Evolutionary conservation across 2,113 vertebrate species (phyloP).

Genomic region (Cyrtonyx montezumae): DNA sequence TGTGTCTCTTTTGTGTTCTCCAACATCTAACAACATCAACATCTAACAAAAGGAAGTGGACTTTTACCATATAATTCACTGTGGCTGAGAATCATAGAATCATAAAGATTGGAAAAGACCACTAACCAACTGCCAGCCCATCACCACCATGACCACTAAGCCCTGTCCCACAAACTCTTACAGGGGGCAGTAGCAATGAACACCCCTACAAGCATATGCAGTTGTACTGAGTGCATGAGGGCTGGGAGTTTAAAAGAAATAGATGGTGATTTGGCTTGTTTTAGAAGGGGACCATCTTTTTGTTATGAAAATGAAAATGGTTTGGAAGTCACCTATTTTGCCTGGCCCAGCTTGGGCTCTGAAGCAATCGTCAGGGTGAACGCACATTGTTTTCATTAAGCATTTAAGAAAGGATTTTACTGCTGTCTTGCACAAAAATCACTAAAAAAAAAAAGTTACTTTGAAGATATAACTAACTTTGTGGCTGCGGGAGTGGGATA

Average conservation of each 20-base stretch:
- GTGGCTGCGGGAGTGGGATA: neutral
- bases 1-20: neutral
- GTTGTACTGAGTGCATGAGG: neutral
- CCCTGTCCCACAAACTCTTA: neutral
- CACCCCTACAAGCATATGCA: neutral
- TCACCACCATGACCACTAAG: too few species aligned
- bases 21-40: neutral
- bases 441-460: neutral
- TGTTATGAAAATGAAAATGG: neutral
- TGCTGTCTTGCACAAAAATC: neutral
- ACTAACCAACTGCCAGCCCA: too few species aligned
- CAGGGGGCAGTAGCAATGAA: neutral
- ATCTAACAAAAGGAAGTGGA: neutral
- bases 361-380: neutral
- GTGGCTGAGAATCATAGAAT: neutral
- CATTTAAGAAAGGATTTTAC: conserved; percentile 12
- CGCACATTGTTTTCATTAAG: neutral
- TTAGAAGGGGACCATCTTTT: conserved; percentile 9
- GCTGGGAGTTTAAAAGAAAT: conserved; percentile 3
- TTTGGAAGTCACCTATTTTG: conserved; percentile 38
- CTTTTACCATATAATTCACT: neutral
- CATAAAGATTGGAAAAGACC: too few species aligned
- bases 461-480: conserved; percentile 8
- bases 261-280: neutral
- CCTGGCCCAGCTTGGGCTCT: conserved; percentile 13